Conservation (phyloP, 2,113 vertebrate species). For the Chloroceryle aenea region DNA sequence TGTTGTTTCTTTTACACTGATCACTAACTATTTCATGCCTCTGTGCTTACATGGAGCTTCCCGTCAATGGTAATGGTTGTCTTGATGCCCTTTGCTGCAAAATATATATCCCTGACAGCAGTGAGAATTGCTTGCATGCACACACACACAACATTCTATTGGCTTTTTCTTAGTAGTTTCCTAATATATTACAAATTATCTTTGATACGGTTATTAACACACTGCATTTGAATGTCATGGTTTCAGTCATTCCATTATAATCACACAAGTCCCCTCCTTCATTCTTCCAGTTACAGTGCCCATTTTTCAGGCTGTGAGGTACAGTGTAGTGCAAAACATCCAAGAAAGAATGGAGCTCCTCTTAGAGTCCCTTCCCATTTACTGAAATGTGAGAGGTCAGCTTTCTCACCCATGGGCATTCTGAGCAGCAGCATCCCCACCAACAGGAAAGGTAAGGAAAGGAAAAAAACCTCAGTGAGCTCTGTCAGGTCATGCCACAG, state of each 20-base stretch:
- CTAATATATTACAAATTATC: neutral
- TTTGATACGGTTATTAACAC: neutral
- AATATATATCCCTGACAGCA: neutral
- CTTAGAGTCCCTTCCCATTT: neutral
- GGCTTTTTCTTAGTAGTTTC: neutral
- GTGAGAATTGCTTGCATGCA: neutral
- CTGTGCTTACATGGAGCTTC: neutral
- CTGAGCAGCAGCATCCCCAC: neutral
- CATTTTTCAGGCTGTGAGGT: conserved; percentile 50
- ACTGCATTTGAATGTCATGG: neutral
- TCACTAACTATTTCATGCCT: neutral
- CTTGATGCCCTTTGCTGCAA: neutral
- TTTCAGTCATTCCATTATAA: neutral
- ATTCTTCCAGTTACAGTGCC: neutral
- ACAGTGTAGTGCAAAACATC: neutral
- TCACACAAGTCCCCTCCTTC: neutral
- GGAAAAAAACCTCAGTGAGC: neutral
- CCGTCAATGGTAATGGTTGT: neutral
- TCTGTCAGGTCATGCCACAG: neutral
- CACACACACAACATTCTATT: neutral
- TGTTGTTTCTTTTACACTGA: neutral
- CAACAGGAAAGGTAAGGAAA: neutral
- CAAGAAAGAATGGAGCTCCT: neutral
- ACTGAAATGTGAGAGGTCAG: conserved; percentile 5
- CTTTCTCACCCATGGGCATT: neutral